phyloP scores from a whole-genome alignment of 2,888 invertebrate species.

The Phyllotreta cruciferae region DNA sequence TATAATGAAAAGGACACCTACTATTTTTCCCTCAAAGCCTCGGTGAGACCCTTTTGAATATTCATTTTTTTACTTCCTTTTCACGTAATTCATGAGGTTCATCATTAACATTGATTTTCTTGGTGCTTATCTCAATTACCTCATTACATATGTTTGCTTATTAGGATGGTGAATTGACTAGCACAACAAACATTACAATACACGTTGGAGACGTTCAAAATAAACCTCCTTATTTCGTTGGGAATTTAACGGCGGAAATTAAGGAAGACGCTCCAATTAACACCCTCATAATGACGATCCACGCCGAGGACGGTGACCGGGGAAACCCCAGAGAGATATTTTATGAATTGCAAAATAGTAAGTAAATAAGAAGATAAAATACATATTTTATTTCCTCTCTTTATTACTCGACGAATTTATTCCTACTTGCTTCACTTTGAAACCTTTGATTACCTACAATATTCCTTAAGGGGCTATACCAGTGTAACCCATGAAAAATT shows the following conservation, averaged over 20 bases:
- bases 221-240: slow-evolving; percentile 83
- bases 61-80: slow-evolving; percentile 10
- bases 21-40: slow-evolving; percentile 77
- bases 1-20: slow-evolving; percentile 81
- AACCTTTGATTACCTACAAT: background rate
- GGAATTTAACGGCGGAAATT: slow-evolving; percentile 79
- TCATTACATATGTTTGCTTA: slow-evolving; percentile 35
- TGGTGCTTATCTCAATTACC: slow-evolving; percentile 13
- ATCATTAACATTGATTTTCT: too few species aligned
- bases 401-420: background rate
- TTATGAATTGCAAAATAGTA: slow-evolving; percentile 56
- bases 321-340: slow-evolving; percentile 81
- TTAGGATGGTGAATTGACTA: slow-evolving; percentile 81
- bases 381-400: background rate
- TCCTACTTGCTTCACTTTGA: background rate
- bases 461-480: too few species aligned
- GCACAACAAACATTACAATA: slow-evolving; percentile 76
- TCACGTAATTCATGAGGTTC: too few species aligned
- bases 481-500: too few species aligned
- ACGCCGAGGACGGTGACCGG: slow-evolving; percentile 84
- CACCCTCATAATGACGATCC: slow-evolving; percentile 77
- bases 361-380: slow-evolving; percentile 9
- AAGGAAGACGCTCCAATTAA: slow-evolving; percentile 86
- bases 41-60: slow-evolving; percentile 62
- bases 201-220: slow-evolving; percentile 87